Conservation (phyloP, 1,140 invertebrate genomes). For the Brachionus paranguensis region DNA sequence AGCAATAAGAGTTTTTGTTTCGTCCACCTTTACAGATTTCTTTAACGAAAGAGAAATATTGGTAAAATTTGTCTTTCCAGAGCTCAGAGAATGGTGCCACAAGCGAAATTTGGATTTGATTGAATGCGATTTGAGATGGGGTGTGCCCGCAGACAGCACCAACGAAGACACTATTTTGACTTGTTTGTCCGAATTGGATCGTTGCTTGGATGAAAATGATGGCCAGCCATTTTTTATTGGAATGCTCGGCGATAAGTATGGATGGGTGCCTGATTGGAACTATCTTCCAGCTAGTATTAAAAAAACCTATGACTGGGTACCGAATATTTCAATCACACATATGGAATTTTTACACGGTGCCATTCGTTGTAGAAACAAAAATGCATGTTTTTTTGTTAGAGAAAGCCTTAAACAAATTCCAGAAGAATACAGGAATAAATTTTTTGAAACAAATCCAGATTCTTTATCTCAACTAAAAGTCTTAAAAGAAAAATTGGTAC, state of each 20-base stretch:
- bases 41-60: slow-evolving; percentile 53
- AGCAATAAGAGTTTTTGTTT: slow-evolving; percentile 49
- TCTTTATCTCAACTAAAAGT: slow-evolving; percentile 46
- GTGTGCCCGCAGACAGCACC: slow-evolving; percentile 50
- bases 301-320: slow-evolving; percentile 47
- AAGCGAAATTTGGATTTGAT: slow-evolving; percentile 46
- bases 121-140: slow-evolving; percentile 55
- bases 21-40: slow-evolving; percentile 55
- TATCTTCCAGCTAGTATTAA: neutral
- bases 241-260: slow-evolving; percentile 47
- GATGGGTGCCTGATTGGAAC: neutral
- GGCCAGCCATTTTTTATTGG: slow-evolving; percentile 51
- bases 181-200: slow-evolving; percentile 52
- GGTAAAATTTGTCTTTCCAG: slow-evolving; percentile 55
- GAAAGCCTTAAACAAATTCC: slow-evolving; percentile 45
- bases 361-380: slow-evolving; percentile 46
- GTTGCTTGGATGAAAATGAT: slow-evolving; percentile 47
- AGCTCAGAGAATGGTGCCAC: slow-evolving; percentile 52
- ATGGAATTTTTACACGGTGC: slow-evolving; percentile 55
- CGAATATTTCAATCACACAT: slow-evolving; percentile 50
- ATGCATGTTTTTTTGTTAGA: slow-evolving; percentile 51
- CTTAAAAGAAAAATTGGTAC: slow-evolving; percentile 44
- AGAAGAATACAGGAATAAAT: slow-evolving; percentile 43
- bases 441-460: slow-evolving; percentile 45
- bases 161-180: slow-evolving; percentile 47